Conservation (phyloP, 2,113 vertebrate species). For the Chloebia gouldiae region DNA sequence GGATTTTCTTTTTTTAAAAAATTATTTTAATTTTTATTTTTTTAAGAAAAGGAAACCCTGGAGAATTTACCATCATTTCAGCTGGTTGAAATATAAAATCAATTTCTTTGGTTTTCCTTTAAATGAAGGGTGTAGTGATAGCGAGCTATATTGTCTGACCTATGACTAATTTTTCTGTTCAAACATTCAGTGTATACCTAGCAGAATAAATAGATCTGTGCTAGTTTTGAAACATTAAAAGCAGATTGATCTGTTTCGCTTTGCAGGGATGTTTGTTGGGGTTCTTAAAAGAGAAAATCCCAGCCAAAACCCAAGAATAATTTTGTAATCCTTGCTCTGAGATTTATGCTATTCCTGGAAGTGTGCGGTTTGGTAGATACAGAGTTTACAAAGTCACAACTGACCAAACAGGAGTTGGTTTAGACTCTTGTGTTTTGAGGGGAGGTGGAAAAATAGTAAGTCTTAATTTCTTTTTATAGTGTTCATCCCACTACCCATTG, state of each 20-base stretch:
- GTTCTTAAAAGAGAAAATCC: not conserved
- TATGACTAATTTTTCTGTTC: conserved; percentile 24
- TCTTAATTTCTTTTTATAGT: conserved; percentile 47
- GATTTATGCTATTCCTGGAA: conserved; percentile 22
- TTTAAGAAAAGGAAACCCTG: not conserved
- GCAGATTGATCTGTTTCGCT: not conserved
- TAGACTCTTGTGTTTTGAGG: conserved; percentile 19
- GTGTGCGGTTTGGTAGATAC: conserved; percentile 6
- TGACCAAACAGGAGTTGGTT: conserved; percentile 28
- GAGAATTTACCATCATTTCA: not conserved
- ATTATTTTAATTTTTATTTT: not conserved
- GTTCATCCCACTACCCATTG: conserved; percentile 4
- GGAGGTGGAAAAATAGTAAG: conserved; percentile 34
- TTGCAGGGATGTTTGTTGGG: not conserved
- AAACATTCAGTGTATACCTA: not conserved
- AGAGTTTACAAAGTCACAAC: not conserved
- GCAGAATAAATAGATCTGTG: conserved; percentile 9
- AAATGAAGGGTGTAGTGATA: not conserved
- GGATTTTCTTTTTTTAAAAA: not conserved
- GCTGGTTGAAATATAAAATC: not conserved
- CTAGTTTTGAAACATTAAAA: not conserved
- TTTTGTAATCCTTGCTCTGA: conserved; percentile 18
- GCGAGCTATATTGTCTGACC: not conserved
- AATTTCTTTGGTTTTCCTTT: not conserved
- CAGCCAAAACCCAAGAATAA: not conserved